Conservation (phyloP, 1,140 invertebrate genomes). For the Drosophila jambulina region DNA sequence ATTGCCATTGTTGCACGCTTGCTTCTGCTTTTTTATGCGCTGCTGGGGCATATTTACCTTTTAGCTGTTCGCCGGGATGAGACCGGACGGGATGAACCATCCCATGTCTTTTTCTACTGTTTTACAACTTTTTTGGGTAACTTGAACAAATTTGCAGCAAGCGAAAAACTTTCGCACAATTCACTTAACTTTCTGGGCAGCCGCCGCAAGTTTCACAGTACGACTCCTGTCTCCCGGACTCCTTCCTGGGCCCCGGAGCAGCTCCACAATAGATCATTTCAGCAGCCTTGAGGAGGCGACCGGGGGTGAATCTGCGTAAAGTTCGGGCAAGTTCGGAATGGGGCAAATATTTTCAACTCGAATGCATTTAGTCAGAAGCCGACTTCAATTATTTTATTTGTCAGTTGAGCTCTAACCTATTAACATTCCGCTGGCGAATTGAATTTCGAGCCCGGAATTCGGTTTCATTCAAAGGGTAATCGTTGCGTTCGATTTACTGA, state of each 20-base stretch:
- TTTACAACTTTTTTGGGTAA: constrained; percentile 54
- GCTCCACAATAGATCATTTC: constrained; percentile 68
- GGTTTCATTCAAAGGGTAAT: constrained; percentile 8
- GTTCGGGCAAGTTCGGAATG: constrained; percentile 44
- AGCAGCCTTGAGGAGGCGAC: background rate
- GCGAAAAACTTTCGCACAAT: constrained; percentile 78
- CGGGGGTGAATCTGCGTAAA: constrained; percentile 30
- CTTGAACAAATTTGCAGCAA: constrained; percentile 72
- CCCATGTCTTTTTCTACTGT: constrained; percentile 8
- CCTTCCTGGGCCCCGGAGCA: constrained; percentile 20
- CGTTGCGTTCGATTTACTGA: background rate
- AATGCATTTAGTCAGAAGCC: constrained; percentile 53
- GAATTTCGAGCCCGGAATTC: constrained; percentile 19
- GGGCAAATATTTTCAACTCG: constrained; percentile 69
- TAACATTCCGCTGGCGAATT: constrained; percentile 38
- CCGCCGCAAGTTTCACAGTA: constrained; percentile 61
- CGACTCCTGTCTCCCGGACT: constrained; percentile 32
- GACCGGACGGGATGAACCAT: constrained; percentile 13
- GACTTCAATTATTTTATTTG: constrained; percentile 63
- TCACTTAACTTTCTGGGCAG: constrained; percentile 78
- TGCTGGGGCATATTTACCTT: constrained; percentile 73
- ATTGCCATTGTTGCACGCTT: constrained; percentile 64
- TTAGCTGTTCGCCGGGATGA: constrained; percentile 42
- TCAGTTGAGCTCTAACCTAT: constrained; percentile 54
- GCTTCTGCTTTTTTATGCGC: constrained; percentile 18